A percentile compares a stretch with the other conserved stretches of the same genome.
Evolutionary conservation across 2,113 vertebrate species (phyloP).

Genomic region (Panurus biarmicus): DNA sequence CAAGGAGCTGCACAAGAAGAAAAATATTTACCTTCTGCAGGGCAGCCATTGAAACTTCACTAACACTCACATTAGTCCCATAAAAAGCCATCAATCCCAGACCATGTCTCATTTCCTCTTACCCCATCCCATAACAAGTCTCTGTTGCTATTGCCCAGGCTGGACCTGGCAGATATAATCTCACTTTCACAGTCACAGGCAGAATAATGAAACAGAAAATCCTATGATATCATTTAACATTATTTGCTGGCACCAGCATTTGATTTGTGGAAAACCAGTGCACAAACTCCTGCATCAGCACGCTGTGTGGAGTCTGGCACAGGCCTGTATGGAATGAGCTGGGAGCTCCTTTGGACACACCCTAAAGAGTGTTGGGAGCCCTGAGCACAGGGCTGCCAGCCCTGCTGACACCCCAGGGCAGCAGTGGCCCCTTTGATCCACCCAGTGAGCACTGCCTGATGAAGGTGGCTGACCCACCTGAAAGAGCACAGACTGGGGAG

Average conservation of each 20-base stretch:
- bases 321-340: neutral
- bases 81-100: neutral
- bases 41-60: neutral
- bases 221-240: neutral
- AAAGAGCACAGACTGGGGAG: neutral
- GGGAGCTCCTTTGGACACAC: neutral
- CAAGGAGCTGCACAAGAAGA: slow-evolving; percentile 76
- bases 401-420: neutral
- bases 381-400: neutral
- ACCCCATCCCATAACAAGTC: neutral
- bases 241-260: neutral
- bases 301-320: neutral
- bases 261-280: neutral
- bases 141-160: neutral
- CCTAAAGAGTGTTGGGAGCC: neutral
- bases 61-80: neutral
- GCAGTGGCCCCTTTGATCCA: neutral
- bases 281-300: neutral
- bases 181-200: neutral
- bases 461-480: neutral
- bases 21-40: neutral
- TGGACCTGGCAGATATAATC: neutral
- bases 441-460: neutral
- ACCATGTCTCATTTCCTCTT: neutral
- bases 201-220: neutral